Evolutionary conservation across 2,113 vertebrate species (phyloP).

Genomic region (Caretta caretta): DNA sequence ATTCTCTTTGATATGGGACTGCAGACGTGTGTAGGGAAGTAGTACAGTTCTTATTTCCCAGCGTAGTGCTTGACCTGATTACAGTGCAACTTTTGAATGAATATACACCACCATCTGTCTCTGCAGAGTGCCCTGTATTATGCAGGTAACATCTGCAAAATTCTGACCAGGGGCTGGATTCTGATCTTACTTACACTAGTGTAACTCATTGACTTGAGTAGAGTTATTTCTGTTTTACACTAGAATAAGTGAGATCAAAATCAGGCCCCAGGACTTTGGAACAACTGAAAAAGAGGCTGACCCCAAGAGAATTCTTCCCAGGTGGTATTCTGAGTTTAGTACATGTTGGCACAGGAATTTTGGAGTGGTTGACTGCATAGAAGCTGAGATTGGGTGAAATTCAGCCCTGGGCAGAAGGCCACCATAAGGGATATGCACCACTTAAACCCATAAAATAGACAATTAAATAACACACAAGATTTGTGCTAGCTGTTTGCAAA

Average conservation of each 20-base stretch:
- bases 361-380: not conserved
- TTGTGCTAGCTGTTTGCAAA: not conserved
- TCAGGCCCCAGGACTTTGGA: not conserved
- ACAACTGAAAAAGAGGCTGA: not conserved
- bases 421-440: rapidly evolving
- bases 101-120: not conserved
- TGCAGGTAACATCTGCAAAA: not conserved
- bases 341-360: not conserved
- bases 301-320: not conserved
- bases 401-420: not conserved
- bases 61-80: not conserved
- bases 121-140: not conserved
- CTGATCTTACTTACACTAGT: not conserved
- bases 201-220: not conserved
- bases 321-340: not conserved
- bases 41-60: not conserved
- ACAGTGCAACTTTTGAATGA: not conserved
- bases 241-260: not conserved
- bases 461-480: not conserved
- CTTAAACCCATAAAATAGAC: not conserved
- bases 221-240: not conserved
- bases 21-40: not conserved
- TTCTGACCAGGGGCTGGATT: not conserved
- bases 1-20: not conserved
- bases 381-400: not conserved